Evolutionary conservation across 2,888 invertebrate species (phyloP).

Genomic region (Mesochorus sp.): DNA sequence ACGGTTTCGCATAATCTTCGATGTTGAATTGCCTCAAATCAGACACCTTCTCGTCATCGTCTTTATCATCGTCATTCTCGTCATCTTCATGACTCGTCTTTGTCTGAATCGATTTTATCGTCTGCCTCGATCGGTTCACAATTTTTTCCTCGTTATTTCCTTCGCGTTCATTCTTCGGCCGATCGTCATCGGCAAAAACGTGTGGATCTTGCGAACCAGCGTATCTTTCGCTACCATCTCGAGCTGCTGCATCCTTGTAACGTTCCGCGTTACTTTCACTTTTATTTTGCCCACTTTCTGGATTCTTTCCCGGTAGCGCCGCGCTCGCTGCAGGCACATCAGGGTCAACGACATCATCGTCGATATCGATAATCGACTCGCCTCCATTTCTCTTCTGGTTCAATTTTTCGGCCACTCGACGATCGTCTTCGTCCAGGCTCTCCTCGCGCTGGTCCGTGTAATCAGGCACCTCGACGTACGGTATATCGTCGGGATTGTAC

Average conservation of each 20-base stretch:
- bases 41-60: background rate
- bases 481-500: conserved; percentile 72
- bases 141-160: conserved; percentile 4
- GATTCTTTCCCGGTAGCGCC: conserved; percentile 30
- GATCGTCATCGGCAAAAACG: background rate
- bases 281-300: conserved; percentile 34
- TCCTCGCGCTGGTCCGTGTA: conserved; percentile 73
- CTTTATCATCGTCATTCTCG: background rate
- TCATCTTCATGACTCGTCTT: no score
- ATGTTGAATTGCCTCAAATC: conserved; percentile 63
- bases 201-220: background rate
- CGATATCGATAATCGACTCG: background rate
- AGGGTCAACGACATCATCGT: conserved; percentile 65
- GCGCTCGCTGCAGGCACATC: conserved; percentile 56
- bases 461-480: conserved; percentile 74
- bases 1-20: conserved; percentile 70
- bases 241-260: conserved; percentile 32
- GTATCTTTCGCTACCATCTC: background rate
- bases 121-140: conserved; percentile 57
- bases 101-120: conserved; percentile 5
- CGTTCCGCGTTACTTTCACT: conserved; percentile 52
- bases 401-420: conserved; percentile 48
- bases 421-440: conserved; percentile 70
- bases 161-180: background rate
- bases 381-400: background rate